These are phyloP conservation scores for Callionymus lyra DNA, from an alignment of 2,113 vertebrate species.

Conservation along the genomic window DNA sequence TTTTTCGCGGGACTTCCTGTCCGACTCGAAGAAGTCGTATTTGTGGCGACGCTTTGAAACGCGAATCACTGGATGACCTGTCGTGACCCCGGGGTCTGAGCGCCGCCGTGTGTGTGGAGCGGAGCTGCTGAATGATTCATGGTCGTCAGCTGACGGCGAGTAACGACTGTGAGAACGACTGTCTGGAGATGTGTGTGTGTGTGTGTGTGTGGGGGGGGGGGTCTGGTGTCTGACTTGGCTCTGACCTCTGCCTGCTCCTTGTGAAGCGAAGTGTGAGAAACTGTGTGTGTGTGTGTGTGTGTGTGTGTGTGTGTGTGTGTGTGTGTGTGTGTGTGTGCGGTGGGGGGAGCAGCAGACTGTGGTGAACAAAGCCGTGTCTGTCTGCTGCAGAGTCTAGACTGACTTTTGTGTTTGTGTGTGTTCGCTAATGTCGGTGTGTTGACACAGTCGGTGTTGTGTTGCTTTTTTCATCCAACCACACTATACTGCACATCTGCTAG, in stretches of 20 bases:
- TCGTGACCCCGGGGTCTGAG: too few relatives aligned
- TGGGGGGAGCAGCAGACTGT: slow-evolving; percentile 31
- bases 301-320: slow-evolving; percentile 11
- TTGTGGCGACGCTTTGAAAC: too few relatives aligned
- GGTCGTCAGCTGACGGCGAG: slow-evolving; percentile 5
- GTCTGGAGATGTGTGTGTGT: slow-evolving; percentile 16
- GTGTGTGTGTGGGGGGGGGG: slow-evolving; percentile 17
- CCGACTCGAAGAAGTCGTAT: too few relatives aligned
- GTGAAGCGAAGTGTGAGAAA: slow-evolving; percentile 39
- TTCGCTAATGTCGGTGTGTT: slow-evolving; percentile 11
- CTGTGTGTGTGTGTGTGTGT: slow-evolving; percentile 12
- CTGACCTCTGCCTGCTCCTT: slow-evolving; percentile 43
- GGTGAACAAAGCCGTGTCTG: slow-evolving; percentile 54
- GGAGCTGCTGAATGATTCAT: not conserved
- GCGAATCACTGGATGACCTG: too few relatives aligned
- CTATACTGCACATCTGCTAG: too few relatives aligned
- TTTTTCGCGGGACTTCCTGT: too few relatives aligned
- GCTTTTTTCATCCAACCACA: too few relatives aligned
- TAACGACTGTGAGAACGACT: slow-evolving; percentile 9
- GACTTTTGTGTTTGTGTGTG: slow-evolving; percentile 13
- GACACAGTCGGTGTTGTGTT: not conserved
- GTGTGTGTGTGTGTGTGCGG: slow-evolving; percentile 5
- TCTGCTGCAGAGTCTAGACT: slow-evolving; percentile 11
- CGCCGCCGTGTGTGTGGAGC: not conserved
- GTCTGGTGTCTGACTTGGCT: slow-evolving; percentile 36